Percentiles rank a stretch among this genome's conserved stretches.
These are phyloP conservation scores for Vulpes vulpes DNA, from an alignment of 2,113 vertebrate species.

Conservation along the genomic window DNA sequence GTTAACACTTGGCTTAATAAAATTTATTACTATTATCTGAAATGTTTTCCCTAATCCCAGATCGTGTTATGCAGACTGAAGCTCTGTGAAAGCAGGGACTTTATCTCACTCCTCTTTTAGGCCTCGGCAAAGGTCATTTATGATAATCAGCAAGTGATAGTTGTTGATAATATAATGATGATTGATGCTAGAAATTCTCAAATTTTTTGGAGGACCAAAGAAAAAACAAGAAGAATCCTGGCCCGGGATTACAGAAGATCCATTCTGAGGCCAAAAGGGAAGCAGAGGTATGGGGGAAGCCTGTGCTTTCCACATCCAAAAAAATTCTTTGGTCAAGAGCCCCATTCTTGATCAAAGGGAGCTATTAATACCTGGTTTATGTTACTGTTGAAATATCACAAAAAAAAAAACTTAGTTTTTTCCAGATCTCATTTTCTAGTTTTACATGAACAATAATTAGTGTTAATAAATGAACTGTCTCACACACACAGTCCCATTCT, in stretches of 20 bases:
- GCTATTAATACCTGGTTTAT: constrained; percentile 87
- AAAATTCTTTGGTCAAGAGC: not conserved
- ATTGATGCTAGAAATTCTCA: constrained; percentile 42
- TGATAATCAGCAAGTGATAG: not conserved
- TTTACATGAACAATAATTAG: constrained; percentile 69
- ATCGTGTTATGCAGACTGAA: not conserved
- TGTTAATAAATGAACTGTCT: constrained; percentile 1
- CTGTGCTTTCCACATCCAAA: not conserved
- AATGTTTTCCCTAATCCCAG: not conserved
- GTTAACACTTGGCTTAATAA: not conserved
- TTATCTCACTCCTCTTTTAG: not conserved
- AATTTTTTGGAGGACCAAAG: constrained; percentile 39
- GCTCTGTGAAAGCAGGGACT: not conserved
- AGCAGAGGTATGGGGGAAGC: not conserved
- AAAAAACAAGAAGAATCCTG: constrained; percentile 45
- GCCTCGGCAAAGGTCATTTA: not conserved
- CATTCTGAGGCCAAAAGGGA: not conserved
- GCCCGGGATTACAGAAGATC: constrained; percentile 33
- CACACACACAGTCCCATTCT: not conserved
- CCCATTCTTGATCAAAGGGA: constrained; percentile 83
- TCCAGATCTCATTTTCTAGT: constrained; percentile 76
- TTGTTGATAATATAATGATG: constrained; percentile 16
- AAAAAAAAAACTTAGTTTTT: constrained; percentile 76
- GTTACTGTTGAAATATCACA: constrained; percentile 82
- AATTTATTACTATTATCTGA: not conserved